These are phyloP conservation scores for Atlantisia rogersi DNA, from an alignment of 2,113 vertebrate species.

Conservation along the genomic window DNA sequence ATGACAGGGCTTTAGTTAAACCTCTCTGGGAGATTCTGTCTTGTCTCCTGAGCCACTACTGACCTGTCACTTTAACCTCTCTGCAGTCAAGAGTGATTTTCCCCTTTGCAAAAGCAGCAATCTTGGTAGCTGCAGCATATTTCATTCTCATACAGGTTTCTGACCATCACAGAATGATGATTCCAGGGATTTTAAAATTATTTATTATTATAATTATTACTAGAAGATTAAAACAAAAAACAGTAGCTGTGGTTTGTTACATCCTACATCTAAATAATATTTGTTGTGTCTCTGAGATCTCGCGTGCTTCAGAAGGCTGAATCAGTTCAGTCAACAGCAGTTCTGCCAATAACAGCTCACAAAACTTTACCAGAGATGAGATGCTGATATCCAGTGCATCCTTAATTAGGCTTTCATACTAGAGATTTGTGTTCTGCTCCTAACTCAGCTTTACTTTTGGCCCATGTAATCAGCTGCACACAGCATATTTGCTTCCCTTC, in stretches of 20 bases:
- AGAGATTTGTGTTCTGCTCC: neutral
- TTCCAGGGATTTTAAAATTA: neutral
- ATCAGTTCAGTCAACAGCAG: no score
- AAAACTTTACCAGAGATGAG: neutral
- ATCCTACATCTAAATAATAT: neutral
- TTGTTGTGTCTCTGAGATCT: neutral
- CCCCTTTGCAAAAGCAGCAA: neutral
- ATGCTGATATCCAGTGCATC: neutral
- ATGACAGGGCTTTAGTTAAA: conserved; percentile 13
- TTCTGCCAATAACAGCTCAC: neutral
- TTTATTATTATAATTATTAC: neutral
- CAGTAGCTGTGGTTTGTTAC: neutral
- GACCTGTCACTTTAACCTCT: neutral
- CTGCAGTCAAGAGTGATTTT: neutral
- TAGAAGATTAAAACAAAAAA: neutral
- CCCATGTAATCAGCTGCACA: neutral
- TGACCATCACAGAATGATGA: neutral
- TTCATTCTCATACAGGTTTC: neutral
- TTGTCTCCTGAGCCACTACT: neutral
- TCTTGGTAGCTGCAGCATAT: neutral
- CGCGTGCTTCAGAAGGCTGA: neutral
- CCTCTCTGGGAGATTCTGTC: neutral
- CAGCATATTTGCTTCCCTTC: neutral
- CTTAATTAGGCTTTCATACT: neutral
- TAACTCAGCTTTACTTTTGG: neutral